Conservation (phyloP, 2,797 vertebrate genomes). For the Malacoctenus gilli region DNA sequence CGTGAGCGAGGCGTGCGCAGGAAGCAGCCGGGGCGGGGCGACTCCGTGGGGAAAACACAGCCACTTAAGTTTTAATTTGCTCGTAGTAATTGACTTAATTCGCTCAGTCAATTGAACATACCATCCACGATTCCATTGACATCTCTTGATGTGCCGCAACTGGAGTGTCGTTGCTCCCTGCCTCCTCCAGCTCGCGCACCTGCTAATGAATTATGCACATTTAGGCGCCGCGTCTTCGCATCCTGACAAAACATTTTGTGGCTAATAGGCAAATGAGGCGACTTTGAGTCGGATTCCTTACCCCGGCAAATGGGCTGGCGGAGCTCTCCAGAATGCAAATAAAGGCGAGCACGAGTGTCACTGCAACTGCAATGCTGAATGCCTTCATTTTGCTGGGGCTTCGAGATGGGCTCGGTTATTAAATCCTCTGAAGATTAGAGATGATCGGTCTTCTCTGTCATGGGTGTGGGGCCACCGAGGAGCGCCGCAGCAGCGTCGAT, state of each 20-base stretch:
- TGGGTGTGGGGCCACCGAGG: constrained; percentile 45
- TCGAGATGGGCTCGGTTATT: constrained; percentile 36
- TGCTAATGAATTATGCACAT: constrained; percentile 68
- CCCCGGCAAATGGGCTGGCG: constrained; percentile 72
- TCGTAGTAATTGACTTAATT: constrained; percentile 73
- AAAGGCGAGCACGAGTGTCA: constrained; percentile 79
- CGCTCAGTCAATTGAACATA: constrained; percentile 71
- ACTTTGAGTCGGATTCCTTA: constrained; percentile 65
- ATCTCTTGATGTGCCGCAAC: constrained; percentile 67
- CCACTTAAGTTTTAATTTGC: constrained; percentile 73
- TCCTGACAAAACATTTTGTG: constrained; percentile 55
- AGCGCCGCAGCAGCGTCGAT: constrained; percentile 46
- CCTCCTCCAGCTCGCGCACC: constrained; percentile 68
- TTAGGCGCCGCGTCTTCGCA: constrained; percentile 45
- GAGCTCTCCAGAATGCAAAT: constrained; percentile 70
- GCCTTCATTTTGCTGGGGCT: constrained; percentile 75
- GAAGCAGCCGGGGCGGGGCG: constrained; percentile 21
- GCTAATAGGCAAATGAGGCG: constrained; percentile 46
- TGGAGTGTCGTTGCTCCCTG: constrained; percentile 74
- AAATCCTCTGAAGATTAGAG: constrained; percentile 57
- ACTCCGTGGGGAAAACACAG: constrained; percentile 56
- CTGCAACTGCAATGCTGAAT: constrained; percentile 77
- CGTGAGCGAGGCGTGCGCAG: constrained; percentile 31
- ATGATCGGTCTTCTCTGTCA: constrained; percentile 57
- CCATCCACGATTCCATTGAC: constrained; percentile 69